phyloP scores from a whole-genome alignment of 2,888 invertebrate genomes.

The Thera obeliscata region DNA sequence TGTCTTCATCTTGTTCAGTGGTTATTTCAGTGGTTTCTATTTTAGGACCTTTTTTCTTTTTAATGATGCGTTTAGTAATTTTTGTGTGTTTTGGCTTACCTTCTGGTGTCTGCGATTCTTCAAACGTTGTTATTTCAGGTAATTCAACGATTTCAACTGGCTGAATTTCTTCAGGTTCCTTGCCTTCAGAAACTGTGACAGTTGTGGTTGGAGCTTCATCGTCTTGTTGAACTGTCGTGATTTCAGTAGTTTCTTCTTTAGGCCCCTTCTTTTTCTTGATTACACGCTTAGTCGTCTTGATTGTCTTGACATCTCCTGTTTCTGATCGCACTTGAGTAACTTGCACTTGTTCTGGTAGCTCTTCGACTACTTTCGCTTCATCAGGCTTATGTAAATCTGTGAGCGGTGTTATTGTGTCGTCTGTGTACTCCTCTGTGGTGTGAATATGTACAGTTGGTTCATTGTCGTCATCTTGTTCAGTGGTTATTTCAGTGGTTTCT shows the following conservation, averaged over 20 bases:
- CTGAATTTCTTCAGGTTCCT: slow-evolving; percentile 10
- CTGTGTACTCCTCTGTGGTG: slow-evolving; percentile 58
- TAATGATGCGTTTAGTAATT: not conserved
- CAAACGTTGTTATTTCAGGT: slow-evolving; percentile 44
- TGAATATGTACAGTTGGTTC: slow-evolving; percentile 67
- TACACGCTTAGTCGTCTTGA: slow-evolving; percentile 52
- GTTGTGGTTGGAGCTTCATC: slow-evolving; percentile 49
- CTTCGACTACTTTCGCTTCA: slow-evolving; percentile 49
- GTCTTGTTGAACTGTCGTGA: slow-evolving; percentile 35
- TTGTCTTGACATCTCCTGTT: slow-evolving; percentile 51
- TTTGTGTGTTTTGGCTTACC: not conserved
- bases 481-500: slow-evolving; percentile 45
- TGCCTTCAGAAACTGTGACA: slow-evolving; percentile 51
- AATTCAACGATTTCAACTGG: slow-evolving; percentile 42
- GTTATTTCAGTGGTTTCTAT: slow-evolving; percentile 1
- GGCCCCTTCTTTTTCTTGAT: slow-evolving; percentile 47
- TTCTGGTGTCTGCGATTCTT: slow-evolving; percentile 51
- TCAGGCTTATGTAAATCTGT: slow-evolving; percentile 30
- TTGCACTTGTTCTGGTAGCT: slow-evolving; percentile 39
- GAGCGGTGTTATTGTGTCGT: slow-evolving; percentile 46
- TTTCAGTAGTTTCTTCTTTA: slow-evolving; percentile 47
- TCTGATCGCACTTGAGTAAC: slow-evolving; percentile 41
- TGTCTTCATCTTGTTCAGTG: slow-evolving; percentile 3
- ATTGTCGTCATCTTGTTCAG: slow-evolving; percentile 53
- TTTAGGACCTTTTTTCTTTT: not conserved